Conservation (phyloP, 2,113 vertebrate genomes). For the Otocyon megalotis region DNA sequence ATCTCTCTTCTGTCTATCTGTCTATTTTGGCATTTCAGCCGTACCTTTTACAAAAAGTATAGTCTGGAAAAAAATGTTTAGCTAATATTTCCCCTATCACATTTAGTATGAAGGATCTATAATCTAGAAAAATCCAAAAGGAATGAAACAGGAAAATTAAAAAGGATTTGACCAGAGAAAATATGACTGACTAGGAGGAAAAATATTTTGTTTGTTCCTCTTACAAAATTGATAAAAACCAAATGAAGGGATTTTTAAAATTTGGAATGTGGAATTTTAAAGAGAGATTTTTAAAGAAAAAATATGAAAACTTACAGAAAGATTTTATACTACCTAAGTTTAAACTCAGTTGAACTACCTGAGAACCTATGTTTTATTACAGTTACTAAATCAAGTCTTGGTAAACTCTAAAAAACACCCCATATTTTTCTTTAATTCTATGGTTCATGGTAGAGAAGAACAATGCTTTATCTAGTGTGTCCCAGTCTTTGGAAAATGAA, state of each 20-base stretch:
- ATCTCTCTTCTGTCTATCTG: not conserved
- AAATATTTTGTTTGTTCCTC: not conserved
- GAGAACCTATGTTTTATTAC: not conserved
- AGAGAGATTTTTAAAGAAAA: not conserved
- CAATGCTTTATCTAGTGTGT: slow-evolving; percentile 2
- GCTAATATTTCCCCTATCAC: not conserved
- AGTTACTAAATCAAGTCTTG: slow-evolving; percentile 26
- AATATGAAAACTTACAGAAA: not conserved
- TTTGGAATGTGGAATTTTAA: not conserved
- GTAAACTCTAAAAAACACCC: not conserved
- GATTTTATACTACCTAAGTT: not conserved
- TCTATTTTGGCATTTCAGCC: not conserved
- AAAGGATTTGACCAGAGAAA: not conserved
- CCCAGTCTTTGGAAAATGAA: not conserved
- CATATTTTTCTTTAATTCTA: slow-evolving; percentile 40
- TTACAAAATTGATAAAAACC: not conserved
- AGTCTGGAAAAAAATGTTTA: not conserved
- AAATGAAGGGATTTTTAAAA: slow-evolving; percentile 37
- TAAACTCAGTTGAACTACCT: not conserved
- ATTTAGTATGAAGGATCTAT: not conserved
- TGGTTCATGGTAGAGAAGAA: not conserved
- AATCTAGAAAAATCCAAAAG: not conserved
- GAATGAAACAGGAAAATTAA: not conserved
- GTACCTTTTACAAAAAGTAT: not conserved
- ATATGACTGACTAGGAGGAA: not conserved